Evolutionary conservation across 30 jellyfish, hydroid and myxozoan species (phyloP).

Genomic region (Pseudorhiza aurosa): DNA sequence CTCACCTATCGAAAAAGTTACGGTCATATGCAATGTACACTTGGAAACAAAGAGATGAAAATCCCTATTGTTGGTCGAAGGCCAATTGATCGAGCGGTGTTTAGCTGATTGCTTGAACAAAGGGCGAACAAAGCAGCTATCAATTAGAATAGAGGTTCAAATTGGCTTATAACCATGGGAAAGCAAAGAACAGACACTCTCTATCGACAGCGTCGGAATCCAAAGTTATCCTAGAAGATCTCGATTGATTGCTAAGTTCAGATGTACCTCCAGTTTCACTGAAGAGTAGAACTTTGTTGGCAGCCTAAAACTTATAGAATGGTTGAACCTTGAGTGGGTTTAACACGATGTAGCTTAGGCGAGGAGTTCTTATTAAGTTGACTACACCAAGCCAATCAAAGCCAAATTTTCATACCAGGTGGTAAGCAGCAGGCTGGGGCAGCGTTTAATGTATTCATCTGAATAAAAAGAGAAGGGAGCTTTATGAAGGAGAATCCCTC

Average conservation of each 20-base stretch:
- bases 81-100: slow-evolving; percentile 43
- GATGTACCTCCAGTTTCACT: too few relatives aligned
- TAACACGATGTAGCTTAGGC: too few relatives aligned
- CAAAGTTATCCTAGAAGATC: neutral
- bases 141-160: slow-evolving; percentile 43
- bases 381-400: slow-evolving; percentile 57
- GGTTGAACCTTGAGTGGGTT: too few relatives aligned
- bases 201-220: slow-evolving; percentile 17
- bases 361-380: too few relatives aligned
- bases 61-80: slow-evolving; percentile 50
- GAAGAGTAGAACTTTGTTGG: too few relatives aligned
- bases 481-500: slow-evolving; percentile 23
- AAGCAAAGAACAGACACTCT: slow-evolving; percentile 25
- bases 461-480: slow-evolving; percentile 34
- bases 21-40: slow-evolving; percentile 60
- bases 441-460: slow-evolving; percentile 66
- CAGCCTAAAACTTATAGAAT: too few relatives aligned
- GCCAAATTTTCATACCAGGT: slow-evolving; percentile 32
- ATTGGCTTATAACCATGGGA: slow-evolving; percentile 31
- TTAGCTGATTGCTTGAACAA: slow-evolving; percentile 31
- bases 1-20: slow-evolving; percentile 30
- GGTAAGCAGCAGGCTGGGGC: slow-evolving; percentile 71
- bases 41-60: slow-evolving; percentile 46
- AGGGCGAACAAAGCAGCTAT: slow-evolving; percentile 32
- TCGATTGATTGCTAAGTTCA: too few relatives aligned